A percentile compares a stretch with the other conserved stretches of the same genome.
These are phyloP conservation scores for Heliconius ethilla DNA, from an alignment of 2,888 invertebrate genomes.

Conservation along the genomic window DNA sequence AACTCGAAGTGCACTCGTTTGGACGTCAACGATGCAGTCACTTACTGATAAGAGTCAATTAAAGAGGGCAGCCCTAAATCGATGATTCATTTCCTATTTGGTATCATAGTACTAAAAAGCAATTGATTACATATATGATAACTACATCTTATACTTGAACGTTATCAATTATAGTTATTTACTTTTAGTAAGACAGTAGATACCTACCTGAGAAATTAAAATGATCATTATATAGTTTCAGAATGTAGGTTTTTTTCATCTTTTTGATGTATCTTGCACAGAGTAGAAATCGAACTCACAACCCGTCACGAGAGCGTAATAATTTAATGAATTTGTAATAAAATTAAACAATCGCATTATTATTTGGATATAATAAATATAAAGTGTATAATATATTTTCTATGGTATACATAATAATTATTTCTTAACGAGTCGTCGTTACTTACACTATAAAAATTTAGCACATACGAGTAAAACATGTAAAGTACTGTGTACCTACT, in stretches of 20 bases:
- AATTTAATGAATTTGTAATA: neutral
- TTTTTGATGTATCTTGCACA: too few species aligned
- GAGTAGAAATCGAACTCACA: too few species aligned
- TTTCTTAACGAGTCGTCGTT: neutral
- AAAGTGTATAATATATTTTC: neutral
- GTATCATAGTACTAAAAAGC: slow-evolving; percentile 34
- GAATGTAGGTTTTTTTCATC: too few species aligned
- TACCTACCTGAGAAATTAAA: too few species aligned
- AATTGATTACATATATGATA: slow-evolving; percentile 38
- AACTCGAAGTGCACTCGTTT: slow-evolving; percentile 4
- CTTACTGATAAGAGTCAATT: slow-evolving; percentile 65
- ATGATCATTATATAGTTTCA: too few species aligned
- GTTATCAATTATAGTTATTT: neutral
- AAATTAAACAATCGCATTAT: neutral
- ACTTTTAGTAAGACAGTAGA: neutral
- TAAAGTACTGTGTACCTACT: neutral
- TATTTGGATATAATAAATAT: neutral
- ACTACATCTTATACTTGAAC: neutral
- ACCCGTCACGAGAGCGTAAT: neutral
- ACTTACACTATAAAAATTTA: neutral
- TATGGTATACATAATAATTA: neutral
- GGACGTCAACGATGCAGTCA: slow-evolving; percentile 36
- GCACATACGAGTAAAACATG: neutral
- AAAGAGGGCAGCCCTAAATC: slow-evolving; percentile 54
- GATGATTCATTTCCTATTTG: slow-evolving; percentile 50